Evolutionary conservation across 2,797 vertebrate genomes (phyloP).

Genomic region (Anomalospiza imberbis): DNA sequence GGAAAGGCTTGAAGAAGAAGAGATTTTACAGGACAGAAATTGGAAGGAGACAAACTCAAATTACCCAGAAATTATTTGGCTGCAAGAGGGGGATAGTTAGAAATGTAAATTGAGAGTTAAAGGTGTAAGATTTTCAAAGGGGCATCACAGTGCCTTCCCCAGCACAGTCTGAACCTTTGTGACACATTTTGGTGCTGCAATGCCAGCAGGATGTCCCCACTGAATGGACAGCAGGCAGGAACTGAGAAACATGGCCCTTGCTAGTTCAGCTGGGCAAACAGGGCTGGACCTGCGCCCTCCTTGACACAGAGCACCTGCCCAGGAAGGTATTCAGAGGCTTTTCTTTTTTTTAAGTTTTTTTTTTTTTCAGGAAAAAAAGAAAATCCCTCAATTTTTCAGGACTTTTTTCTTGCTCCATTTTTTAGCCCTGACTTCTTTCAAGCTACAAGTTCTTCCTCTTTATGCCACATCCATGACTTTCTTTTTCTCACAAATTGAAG

Average conservation of each 20-base stretch:
- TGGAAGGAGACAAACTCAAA: not conserved
- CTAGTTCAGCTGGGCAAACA: not conserved
- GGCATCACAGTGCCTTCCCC: not conserved
- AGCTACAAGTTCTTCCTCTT: not conserved
- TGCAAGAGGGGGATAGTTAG: not conserved
- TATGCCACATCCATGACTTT: not conserved
- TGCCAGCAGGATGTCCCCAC: not conserved
- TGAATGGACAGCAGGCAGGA: not conserved
- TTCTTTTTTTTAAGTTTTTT: not conserved
- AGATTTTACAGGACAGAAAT: not conserved
- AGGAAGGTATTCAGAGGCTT: rapidly evolving
- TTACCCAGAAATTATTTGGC: not conserved
- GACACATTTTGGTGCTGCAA: not conserved
- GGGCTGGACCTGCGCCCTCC: not conserved
- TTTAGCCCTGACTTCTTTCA: not conserved
- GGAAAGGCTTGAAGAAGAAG: not conserved
- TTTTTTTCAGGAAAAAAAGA: not conserved
- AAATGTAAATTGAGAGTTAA: not conserved
- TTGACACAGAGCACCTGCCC: rapidly evolving
- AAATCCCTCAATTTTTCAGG: not conserved
- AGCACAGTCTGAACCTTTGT: rapidly evolving
- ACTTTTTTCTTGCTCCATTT: not conserved
- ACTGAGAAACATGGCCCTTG: rapidly evolving
- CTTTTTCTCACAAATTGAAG: not conserved
- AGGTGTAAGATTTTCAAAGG: not conserved